Evolutionary conservation across 2,797 vertebrate species (phyloP).

Genomic region (Macropus fuliginosus): DNA sequence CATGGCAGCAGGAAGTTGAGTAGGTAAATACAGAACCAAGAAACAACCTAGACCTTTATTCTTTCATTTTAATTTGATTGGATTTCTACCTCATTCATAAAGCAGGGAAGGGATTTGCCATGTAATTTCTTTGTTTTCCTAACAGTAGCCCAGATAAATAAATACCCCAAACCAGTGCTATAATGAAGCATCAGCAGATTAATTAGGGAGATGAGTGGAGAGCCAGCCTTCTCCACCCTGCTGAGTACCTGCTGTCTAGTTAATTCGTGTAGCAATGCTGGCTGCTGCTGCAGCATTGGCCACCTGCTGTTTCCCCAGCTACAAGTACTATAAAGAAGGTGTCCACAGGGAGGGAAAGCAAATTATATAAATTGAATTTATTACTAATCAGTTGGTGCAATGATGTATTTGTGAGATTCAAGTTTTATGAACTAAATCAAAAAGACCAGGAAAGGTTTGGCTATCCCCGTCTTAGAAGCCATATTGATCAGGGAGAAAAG

Average conservation of each 20-base stretch:
- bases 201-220: slow-evolving; percentile 73
- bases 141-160: slow-evolving; percentile 65
- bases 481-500: neutral
- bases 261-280: slow-evolving; percentile 69
- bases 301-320: slow-evolving; percentile 65
- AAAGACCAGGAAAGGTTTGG: neutral
- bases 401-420: slow-evolving; percentile 60
- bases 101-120: neutral
- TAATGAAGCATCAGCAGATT: slow-evolving; percentile 69
- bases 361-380: slow-evolving; percentile 69
- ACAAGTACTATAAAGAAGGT: neutral
- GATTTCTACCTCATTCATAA: neutral
- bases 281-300: slow-evolving; percentile 65
- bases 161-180: slow-evolving; percentile 18
- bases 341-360: slow-evolving; percentile 62
- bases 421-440: slow-evolving; percentile 53
- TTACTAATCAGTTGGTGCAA: slow-evolving; percentile 64
- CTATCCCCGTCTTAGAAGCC: neutral
- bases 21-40: neutral
- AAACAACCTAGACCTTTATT: neutral
- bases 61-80: neutral
- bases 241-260: slow-evolving; percentile 73
- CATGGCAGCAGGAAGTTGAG: neutral
- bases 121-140: slow-evolving; percentile 57
- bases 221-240: slow-evolving; percentile 48